Evolutionary conservation across 2,888 invertebrate genomes (phyloP).

Genomic region (Salpingus planirostris): DNA sequence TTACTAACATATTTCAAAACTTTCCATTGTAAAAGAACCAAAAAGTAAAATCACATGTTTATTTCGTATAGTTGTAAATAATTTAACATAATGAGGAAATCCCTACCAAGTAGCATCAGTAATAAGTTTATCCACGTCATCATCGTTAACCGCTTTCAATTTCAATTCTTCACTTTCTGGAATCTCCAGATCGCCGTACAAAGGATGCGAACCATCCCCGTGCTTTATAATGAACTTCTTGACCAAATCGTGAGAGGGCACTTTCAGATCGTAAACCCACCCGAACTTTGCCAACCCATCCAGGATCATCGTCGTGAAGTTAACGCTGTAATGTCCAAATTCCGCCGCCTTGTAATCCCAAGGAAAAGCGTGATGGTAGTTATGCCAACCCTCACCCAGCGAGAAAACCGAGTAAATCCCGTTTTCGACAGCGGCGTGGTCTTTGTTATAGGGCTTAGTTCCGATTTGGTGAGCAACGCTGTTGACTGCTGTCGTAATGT

Average conservation of each 20-base stretch:
- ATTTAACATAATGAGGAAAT: too few relatives aligned
- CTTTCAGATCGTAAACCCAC: slow-evolving; percentile 78
- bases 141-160: too few relatives aligned
- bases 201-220: slow-evolving; percentile 1
- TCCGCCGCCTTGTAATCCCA: slow-evolving; percentile 91
- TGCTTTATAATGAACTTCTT: neutral
- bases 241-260: slow-evolving; percentile 44
- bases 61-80: too few relatives aligned
- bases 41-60: too few relatives aligned
- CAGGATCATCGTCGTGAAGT: slow-evolving; percentile 32
- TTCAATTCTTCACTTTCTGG: too few relatives aligned
- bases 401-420: slow-evolving; percentile 57
- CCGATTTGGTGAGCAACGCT: neutral
- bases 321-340: slow-evolving; percentile 47
- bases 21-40: too few relatives aligned
- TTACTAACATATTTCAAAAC: too few relatives aligned
- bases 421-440: slow-evolving; percentile 1
- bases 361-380: slow-evolving; percentile 89
- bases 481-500: neutral
- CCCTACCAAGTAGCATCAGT: too few relatives aligned
- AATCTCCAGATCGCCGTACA: too few relatives aligned
- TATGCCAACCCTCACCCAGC: slow-evolving; percentile 87
- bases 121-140: too few relatives aligned
- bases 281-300: slow-evolving; percentile 47
- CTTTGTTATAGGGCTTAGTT: neutral